Evolutionary conservation across 2,113 vertebrate genomes (phyloP).

Genomic region (Rutilus rutilus): DNA sequence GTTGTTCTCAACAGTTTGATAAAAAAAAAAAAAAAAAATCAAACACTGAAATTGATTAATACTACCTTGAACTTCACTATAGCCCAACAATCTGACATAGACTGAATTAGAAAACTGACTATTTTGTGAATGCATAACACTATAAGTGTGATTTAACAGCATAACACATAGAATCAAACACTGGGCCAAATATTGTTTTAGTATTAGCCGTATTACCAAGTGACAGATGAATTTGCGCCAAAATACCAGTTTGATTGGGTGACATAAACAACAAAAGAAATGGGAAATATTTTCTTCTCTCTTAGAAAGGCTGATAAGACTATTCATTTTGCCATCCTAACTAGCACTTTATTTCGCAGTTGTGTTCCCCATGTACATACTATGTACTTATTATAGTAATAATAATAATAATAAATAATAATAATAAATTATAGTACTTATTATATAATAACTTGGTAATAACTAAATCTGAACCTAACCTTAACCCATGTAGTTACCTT

Average conservation of each 20-base stretch:
- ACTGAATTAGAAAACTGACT: neutral
- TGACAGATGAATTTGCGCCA: constrained; percentile 15
- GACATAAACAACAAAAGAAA: constrained; percentile 18
- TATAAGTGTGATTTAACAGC: constrained; percentile 32
- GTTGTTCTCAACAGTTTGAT: neutral
- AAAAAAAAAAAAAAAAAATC: neutral
- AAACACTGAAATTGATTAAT: constrained; percentile 1
- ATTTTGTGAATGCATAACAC: constrained; percentile 26
- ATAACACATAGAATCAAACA: constrained; percentile 34
- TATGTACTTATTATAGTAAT: too few relatives aligned
- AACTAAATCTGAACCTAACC: too few relatives aligned
- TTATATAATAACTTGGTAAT: too few relatives aligned
- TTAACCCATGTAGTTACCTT: too few relatives aligned
- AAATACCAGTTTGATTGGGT: neutral
- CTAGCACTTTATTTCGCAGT: neutral
- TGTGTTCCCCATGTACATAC: too few relatives aligned
- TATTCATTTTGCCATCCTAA: neutral
- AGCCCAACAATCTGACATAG: neutral
- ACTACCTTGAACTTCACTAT: neutral
- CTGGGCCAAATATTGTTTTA: constrained; percentile 24
- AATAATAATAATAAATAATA: too few relatives aligned
- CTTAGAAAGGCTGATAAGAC: neutral
- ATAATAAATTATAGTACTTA: too few relatives aligned
- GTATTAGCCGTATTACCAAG: constrained; percentile 30
- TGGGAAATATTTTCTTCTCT: neutral